Evolutionary conservation across 2,113 vertebrate genomes (phyloP).

Genomic region (Phrynosoma platyrhinos): DNA sequence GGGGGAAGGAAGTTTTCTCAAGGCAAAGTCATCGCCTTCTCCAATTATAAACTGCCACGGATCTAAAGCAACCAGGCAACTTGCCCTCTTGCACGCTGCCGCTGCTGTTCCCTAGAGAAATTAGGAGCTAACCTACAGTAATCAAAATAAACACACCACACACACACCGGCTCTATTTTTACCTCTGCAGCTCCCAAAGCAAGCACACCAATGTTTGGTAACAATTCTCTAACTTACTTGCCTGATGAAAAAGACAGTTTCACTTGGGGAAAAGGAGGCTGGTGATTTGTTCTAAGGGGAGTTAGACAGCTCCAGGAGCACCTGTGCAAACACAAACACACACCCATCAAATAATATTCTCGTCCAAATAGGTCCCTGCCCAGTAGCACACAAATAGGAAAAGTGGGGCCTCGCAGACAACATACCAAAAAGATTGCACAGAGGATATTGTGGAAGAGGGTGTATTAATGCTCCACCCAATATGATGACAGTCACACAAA

Average conservation of each 20-base stretch:
- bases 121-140: constrained; percentile 6
- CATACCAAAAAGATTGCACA: background rate
- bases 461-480: background rate
- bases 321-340: background rate
- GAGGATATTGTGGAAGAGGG: background rate
- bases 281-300: background rate
- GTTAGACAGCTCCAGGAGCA: background rate
- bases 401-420: background rate
- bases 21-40: background rate
- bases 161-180: constrained; percentile 11
- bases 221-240: constrained; percentile 5
- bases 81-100: background rate
- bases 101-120: constrained; percentile 25
- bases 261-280: background rate
- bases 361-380: background rate
- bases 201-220: background rate
- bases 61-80: constrained; percentile 30
- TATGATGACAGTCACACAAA: too few relatives aligned
- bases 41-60: background rate
- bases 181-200: background rate
- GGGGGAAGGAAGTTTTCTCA: background rate
- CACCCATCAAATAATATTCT: background rate
- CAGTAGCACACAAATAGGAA: background rate
- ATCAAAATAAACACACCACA: constrained; percentile 19
- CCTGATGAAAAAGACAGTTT: background rate